These are phyloP conservation scores for Catharus bicknelli DNA, from an alignment of 2,113 vertebrate species.

Conservation along the genomic window DNA sequence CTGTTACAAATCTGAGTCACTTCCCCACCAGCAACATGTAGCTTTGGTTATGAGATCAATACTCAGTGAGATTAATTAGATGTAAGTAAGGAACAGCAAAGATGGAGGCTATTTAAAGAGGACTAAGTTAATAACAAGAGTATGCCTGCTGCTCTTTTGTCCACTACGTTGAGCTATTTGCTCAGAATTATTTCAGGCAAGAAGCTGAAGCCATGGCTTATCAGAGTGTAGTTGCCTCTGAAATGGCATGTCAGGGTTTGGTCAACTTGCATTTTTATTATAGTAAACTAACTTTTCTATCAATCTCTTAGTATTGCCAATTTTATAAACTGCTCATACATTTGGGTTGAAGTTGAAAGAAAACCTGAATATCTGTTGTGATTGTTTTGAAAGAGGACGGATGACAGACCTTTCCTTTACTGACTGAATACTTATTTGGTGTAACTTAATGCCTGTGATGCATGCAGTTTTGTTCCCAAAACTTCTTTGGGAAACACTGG, in stretches of 20 bases:
- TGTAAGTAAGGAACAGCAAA: not conserved
- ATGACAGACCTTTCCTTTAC: not conserved
- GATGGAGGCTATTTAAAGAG: not conserved
- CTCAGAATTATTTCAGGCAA: not conserved
- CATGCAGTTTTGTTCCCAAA: not conserved
- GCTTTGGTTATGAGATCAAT: slow-evolving; percentile 22
- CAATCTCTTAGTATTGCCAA: not conserved
- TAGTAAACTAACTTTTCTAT: not conserved
- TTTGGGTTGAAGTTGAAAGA: not conserved
- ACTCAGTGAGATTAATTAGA: slow-evolving; percentile 17
- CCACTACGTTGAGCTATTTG: not conserved
- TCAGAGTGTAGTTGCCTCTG: not conserved
- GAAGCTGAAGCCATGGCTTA: not conserved
- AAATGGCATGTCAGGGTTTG: not conserved
- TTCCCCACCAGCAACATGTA: not conserved
- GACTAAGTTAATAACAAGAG: not conserved
- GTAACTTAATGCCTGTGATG: not conserved
- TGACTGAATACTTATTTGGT: not conserved
- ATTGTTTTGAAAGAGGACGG: not conserved
- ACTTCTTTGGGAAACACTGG: not conserved
- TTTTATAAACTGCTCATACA: not conserved
- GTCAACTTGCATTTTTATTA: not conserved
- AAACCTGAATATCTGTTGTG: not conserved
- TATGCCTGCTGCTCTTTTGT: not conserved
- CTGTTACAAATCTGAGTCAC: not conserved